Evolutionary conservation across 2,797 vertebrate species (phyloP).

Genomic region (Rhodeus uyekii): DNA sequence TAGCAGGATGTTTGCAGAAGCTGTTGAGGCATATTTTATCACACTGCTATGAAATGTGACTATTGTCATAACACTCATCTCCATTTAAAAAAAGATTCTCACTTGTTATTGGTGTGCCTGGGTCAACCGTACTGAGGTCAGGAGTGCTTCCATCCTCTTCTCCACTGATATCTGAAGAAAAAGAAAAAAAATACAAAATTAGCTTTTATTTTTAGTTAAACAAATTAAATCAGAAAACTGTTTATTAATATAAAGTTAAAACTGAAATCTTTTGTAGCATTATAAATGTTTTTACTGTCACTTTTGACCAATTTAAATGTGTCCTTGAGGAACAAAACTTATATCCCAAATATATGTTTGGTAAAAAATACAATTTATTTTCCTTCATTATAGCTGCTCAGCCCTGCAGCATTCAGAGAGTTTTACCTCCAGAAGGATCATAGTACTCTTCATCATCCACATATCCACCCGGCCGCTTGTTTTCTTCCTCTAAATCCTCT

Average conservation of each 20-base stretch:
- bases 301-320: not conserved
- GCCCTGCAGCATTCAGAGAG: not conserved
- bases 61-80: slow-evolving; percentile 36
- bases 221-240: too few relatives aligned
- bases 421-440: slow-evolving; percentile 78
- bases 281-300: not conserved
- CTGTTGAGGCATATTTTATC: not conserved
- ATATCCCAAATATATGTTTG: too few relatives aligned
- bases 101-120: slow-evolving; percentile 68
- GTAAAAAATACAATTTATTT: too few relatives aligned
- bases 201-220: not conserved
- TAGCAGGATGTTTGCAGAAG: not conserved
- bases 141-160: slow-evolving; percentile 79
- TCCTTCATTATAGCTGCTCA: not conserved
- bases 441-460: slow-evolving; percentile 80
- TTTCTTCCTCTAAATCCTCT: slow-evolving; percentile 74
- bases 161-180: slow-evolving; percentile 78
- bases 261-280: not conserved
- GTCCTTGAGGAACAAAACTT: too few relatives aligned
- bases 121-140: slow-evolving; percentile 53
- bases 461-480: slow-evolving; percentile 61
- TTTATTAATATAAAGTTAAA: too few relatives aligned
- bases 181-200: not conserved
- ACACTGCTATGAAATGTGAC: not conserved
- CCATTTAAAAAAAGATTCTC: slow-evolving; percentile 53